phyloP scores from a whole-genome alignment of 2,888 invertebrate genomes.

The Tenthredo mesomela region DNA sequence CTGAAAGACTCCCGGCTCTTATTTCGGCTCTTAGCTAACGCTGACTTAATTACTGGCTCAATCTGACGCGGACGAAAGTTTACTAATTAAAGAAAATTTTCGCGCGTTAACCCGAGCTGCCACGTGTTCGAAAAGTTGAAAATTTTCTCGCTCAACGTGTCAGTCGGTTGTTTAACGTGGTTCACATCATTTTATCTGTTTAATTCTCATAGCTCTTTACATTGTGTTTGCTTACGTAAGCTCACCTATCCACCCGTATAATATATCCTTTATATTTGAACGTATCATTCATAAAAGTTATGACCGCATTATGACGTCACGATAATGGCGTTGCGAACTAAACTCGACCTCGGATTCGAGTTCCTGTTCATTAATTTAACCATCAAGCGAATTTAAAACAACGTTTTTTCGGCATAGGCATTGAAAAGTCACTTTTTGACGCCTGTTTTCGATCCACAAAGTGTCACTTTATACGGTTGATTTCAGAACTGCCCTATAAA shows the following conservation, averaged over 20 bases:
- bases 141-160: background rate
- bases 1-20: constrained; percentile 19
- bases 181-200: background rate
- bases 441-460: too few relatives aligned
- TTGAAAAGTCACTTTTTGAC: too few relatives aligned
- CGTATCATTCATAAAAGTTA: background rate
- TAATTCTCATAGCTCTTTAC: background rate
- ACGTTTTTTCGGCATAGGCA: too few relatives aligned
- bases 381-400: constrained; percentile 6
- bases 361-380: constrained; percentile 1
- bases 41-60: constrained; percentile 23
- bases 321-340: background rate
- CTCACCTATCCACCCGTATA: constrained; percentile 4
- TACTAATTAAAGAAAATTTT: constrained; percentile 40
- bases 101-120: background rate
- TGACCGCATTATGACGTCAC: background rate
- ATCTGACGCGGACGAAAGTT: constrained; percentile 34
- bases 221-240: background rate
- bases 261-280: constrained; percentile 21
- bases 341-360: constrained; percentile 24
- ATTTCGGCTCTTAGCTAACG: constrained; percentile 17
- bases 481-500: too few relatives aligned
- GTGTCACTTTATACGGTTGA: too few relatives aligned
- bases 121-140: constrained; percentile 34
- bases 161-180: background rate